phyloP scores from a whole-genome alignment of 2,888 invertebrate species.

The Lithosia quadra region DNA sequence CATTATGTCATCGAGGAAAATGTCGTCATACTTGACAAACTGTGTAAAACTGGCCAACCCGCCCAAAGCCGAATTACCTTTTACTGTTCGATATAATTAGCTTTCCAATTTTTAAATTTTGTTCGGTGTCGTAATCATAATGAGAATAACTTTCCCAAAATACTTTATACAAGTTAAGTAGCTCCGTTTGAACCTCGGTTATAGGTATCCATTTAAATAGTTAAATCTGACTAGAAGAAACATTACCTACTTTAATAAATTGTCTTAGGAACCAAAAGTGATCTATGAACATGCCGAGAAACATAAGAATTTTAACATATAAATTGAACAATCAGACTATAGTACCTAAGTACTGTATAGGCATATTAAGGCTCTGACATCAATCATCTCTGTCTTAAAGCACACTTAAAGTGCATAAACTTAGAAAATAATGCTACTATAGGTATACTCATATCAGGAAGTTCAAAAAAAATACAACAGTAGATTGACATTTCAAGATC shows the following conservation, averaged over 20 bases:
- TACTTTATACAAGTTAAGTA: not conserved
- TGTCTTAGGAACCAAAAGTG: not conserved
- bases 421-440: too few species aligned
- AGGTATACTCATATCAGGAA: too few species aligned
- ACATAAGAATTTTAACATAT: too few species aligned
- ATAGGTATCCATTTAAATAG: not conserved
- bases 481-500: too few species aligned
- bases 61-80: conserved; percentile 25
- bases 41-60: conserved; percentile 21
- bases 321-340: too few species aligned
- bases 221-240: not conserved
- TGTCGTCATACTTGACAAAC: conserved; percentile 39
- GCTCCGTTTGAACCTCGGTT: not conserved
- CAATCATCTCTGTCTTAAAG: too few species aligned
- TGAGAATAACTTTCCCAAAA: conserved; percentile 1
- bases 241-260: not conserved
- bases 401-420: too few species aligned
- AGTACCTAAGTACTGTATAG: too few species aligned
- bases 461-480: too few species aligned
- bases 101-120: conserved; percentile 12
- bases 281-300: not conserved
- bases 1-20: conserved; percentile 32
- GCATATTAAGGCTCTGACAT: too few species aligned
- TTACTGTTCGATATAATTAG: conserved; percentile 19
- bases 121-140: conserved; percentile 8